These are phyloP conservation scores for Brachyrhaphis roseni DNA, from an alignment of 2,797 vertebrate genomes.

Conservation along the genomic window DNA sequence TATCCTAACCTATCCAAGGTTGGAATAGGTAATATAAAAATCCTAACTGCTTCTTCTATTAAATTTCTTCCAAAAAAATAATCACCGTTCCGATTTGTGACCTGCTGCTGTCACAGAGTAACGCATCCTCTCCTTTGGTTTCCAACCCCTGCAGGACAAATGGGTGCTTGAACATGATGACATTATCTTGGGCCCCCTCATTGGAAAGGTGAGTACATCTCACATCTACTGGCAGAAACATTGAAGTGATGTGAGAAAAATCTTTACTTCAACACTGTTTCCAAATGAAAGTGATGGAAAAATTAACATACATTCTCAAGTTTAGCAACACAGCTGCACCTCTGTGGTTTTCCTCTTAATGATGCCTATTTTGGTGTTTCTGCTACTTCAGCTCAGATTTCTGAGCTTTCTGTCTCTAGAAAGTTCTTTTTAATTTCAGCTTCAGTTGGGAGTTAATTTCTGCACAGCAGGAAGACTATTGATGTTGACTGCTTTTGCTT, in stretches of 20 bases:
- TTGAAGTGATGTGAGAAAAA: background rate
- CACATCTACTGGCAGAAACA: constrained; percentile 5
- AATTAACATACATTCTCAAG: background rate
- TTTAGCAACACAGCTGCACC: background rate
- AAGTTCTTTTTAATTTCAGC: background rate
- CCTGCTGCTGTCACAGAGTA: background rate
- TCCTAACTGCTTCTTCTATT: background rate
- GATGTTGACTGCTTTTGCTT: background rate
- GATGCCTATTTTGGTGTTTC: background rate
- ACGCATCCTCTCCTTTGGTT: constrained; percentile 16
- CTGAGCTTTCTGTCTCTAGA: background rate
- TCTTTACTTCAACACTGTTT: no score
- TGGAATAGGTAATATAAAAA: background rate
- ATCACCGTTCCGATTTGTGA: background rate
- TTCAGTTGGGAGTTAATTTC: background rate
- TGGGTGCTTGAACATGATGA: constrained; percentile 96
- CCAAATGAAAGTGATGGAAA: background rate
- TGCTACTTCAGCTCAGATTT: background rate
- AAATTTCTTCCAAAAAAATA: background rate
- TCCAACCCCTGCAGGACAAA: constrained; percentile 85
- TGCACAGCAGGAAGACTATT: background rate
- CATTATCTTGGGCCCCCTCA: constrained; percentile 88
- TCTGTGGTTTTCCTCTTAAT: background rate
- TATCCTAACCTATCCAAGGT: no score
- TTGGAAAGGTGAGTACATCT: constrained; percentile 87